A percentile compares a stretch with the other conserved stretches of the same genome.
Evolutionary conservation across 2,797 vertebrate species (phyloP).

Genomic region (Xyrichtys novacula): DNA sequence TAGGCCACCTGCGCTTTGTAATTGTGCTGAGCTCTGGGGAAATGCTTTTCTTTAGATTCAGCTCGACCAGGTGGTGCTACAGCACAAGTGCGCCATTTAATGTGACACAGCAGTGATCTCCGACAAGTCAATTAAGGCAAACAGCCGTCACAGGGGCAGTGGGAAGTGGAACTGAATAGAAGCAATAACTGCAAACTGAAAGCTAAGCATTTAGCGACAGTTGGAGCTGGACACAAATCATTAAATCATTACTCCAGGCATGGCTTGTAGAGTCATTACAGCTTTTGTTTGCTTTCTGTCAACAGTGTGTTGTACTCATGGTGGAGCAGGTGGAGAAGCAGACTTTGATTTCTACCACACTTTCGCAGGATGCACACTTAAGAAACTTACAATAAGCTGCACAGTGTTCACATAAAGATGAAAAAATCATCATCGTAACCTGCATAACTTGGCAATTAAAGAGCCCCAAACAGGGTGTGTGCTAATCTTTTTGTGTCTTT

Average conservation of each 20-base stretch:
- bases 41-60: constrained; percentile 36
- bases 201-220: constrained; percentile 20
- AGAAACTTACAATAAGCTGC: neutral
- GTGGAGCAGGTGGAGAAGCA: neutral
- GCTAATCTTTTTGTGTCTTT: neutral
- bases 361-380: neutral
- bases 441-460: neutral
- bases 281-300: constrained; percentile 10
- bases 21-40: constrained; percentile 31
- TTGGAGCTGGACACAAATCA: constrained; percentile 17
- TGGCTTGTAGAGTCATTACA: constrained; percentile 9
- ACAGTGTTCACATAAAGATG: neutral
- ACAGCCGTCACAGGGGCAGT: constrained; percentile 2
- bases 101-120: constrained; percentile 19
- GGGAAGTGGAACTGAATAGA: constrained; percentile 11
- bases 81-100: constrained; percentile 13
- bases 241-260: constrained; percentile 26
- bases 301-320: constrained; percentile 1
- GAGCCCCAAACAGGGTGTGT: neutral
- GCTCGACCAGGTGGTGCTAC: constrained; percentile 43
- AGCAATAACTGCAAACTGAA: constrained; percentile 24
- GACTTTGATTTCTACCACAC: neutral
- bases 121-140: constrained; percentile 36
- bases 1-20: constrained; percentile 44
- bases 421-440: neutral